These are phyloP conservation scores for Hermatobates lingyangjiaoensis DNA, from an alignment of 1,140 invertebrate genomes.

Conservation along the genomic window DNA sequence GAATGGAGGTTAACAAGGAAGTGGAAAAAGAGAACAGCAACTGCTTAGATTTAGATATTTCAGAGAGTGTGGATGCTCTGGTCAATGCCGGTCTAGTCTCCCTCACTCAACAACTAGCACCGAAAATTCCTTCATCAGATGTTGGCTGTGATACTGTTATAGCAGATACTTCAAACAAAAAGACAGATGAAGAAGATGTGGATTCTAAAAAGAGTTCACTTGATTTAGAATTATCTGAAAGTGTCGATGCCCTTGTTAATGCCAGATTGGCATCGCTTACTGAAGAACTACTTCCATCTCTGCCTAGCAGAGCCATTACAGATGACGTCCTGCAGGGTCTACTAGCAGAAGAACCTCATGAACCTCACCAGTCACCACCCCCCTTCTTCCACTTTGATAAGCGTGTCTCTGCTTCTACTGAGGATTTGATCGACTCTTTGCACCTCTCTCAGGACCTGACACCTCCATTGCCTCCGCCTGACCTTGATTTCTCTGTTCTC, in stretches of 20 bases:
- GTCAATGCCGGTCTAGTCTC: background rate
- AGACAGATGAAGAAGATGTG: too few relatives aligned
- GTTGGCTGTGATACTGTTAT: too few relatives aligned
- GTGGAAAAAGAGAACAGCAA: background rate
- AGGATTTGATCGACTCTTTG: constrained; percentile 14
- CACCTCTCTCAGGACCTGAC: too few relatives aligned
- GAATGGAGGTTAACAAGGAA: too few relatives aligned
- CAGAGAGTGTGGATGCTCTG: background rate
- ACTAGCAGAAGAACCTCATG: too few relatives aligned
- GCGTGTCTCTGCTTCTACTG: constrained; percentile 12
- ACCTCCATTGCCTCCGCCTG: too few relatives aligned
- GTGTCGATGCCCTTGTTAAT: background rate
- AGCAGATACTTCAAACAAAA: too few relatives aligned
- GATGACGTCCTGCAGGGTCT: background rate
- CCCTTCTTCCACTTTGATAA: too few relatives aligned
- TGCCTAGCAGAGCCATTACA: background rate
- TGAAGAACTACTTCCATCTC: background rate
- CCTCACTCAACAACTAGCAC: background rate
- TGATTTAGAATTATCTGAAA: background rate
- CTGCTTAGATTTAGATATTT: background rate
- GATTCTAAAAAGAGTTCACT: background rate
- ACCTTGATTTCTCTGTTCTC: too few relatives aligned
- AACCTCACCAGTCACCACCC: too few relatives aligned
- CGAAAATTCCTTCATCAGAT: too few relatives aligned
- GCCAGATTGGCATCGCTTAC: background rate